phyloP scores from a whole-genome alignment of 2,113 vertebrate genomes.

The Zosterops hypoxanthus region DNA sequence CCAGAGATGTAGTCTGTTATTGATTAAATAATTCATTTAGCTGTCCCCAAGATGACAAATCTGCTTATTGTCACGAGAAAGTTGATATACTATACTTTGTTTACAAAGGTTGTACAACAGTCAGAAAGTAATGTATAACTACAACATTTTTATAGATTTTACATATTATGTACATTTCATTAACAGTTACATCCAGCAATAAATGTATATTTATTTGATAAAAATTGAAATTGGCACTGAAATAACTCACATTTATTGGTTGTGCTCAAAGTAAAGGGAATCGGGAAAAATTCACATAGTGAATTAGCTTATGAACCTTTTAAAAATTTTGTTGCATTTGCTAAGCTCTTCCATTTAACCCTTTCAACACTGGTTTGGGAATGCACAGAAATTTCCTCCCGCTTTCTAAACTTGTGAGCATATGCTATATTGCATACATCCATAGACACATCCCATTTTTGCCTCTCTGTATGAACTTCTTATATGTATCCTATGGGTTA shows the following conservation, averaged over 20 bases:
- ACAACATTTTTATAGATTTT: slow-evolving; percentile 60
- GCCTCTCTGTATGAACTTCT: not conserved
- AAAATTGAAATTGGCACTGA: slow-evolving; percentile 26
- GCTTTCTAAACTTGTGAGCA: not conserved
- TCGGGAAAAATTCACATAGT: not conserved
- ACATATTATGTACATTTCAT: slow-evolving; percentile 44
- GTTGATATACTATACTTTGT: slow-evolving; percentile 64
- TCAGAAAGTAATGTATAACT: slow-evolving; percentile 48
- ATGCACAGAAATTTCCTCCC: not conserved
- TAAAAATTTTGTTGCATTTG: not conserved
- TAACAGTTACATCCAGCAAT: slow-evolving; percentile 8
- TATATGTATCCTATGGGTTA: not conserved
- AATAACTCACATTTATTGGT: slow-evolving; percentile 31
- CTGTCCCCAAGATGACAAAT: slow-evolving; percentile 56
- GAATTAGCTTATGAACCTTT: not conserved
- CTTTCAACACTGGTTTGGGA: not conserved
- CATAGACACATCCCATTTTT: not conserved
- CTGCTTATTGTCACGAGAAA: slow-evolving; percentile 61
- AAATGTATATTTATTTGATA: slow-evolving; percentile 41
- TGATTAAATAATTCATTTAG: slow-evolving; percentile 73
- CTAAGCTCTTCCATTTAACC: not conserved
- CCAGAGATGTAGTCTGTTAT: slow-evolving; percentile 55
- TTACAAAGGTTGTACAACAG: slow-evolving; percentile 43
- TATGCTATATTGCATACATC: not conserved
- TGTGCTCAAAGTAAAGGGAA: not conserved